Base-by-base conservation (phyloP, 2,888 invertebrate genomes). In the Callyntrura guangdongensis region DNA sequence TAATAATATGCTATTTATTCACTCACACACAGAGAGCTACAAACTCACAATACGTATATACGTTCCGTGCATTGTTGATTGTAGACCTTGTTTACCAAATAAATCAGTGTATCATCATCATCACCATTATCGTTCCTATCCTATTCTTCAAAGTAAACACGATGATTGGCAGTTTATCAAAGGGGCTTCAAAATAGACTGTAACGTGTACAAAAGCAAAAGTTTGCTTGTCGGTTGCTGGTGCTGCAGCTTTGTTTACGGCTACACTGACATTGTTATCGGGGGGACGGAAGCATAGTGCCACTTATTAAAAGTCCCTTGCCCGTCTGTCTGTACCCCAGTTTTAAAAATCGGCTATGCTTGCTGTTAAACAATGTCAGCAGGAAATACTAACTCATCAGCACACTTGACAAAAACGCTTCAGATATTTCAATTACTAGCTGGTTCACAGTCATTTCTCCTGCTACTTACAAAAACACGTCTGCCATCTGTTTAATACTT, bases 121-220 rank as follows among this genome's bases (percentile, higher is more conserved):
- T n/a, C n/a, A n/a, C n/a, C n/a, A n/a, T n/a, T n/a, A n/a, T 22
- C 4, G 17, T 49, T 74, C 74, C n/a, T 22, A 74, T 4, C 47
- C 9, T 22, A 47, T 22, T 64, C 64, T 36, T 74, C 67, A 67
- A 74, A 74, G 47, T 74, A 74, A 74, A 49, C 74, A 74, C 74
- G 49, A 74, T 74, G 74, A 74, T 49, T 74, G 74, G 74, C 74
- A 74, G 47, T 74, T 74, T 74, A 74, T 74, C 47, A 20, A 47
- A 9, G 17, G n/a, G 2, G 8, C 47, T 36, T 14, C 9, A 36
- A n/a, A 20, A 45, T 9, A 72, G 45, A 36, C 36, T 36, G 36
- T 36, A 72, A 36, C n/a, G 45, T 3, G 11, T 6, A 47, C 49
- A 49, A n/a, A 49, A 49, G 3, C 45, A 72, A 22, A 22, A 14